phyloP scores from a whole-genome alignment of 2,797 vertebrate species.

The Galago senegalensis region DNA sequence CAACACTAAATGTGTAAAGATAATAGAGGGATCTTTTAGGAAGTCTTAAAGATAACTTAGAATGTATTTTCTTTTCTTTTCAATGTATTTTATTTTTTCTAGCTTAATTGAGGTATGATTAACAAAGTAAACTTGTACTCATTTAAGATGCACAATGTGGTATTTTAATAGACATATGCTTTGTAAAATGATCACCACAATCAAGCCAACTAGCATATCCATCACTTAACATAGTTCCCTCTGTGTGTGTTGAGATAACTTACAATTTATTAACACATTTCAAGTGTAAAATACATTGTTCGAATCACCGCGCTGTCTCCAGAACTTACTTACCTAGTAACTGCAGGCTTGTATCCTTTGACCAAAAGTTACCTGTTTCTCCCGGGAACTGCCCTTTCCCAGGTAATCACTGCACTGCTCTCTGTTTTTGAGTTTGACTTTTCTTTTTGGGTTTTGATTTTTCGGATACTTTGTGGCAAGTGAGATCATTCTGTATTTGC shows the following conservation, averaged over 20 bases:
- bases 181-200: background rate
- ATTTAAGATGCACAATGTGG: background rate
- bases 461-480: background rate
- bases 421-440: background rate
- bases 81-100: background rate
- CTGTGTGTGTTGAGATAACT: background rate
- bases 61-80: background rate
- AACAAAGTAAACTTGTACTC: background rate
- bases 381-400: background rate
- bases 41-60: background rate
- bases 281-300: background rate
- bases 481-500: background rate
- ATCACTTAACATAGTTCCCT: background rate
- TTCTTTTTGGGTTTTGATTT: background rate
- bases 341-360: background rate
- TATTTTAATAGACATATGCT: background rate
- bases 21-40: background rate
- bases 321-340: background rate
- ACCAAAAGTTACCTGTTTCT: background rate
- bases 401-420: background rate
- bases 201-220: background rate
- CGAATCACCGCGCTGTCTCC: background rate
- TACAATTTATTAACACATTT: background rate
- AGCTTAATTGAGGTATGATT: background rate
- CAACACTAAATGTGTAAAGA: background rate